phyloP scores from a whole-genome alignment of 2,113 vertebrate species.

The Scolopax mira region DNA sequence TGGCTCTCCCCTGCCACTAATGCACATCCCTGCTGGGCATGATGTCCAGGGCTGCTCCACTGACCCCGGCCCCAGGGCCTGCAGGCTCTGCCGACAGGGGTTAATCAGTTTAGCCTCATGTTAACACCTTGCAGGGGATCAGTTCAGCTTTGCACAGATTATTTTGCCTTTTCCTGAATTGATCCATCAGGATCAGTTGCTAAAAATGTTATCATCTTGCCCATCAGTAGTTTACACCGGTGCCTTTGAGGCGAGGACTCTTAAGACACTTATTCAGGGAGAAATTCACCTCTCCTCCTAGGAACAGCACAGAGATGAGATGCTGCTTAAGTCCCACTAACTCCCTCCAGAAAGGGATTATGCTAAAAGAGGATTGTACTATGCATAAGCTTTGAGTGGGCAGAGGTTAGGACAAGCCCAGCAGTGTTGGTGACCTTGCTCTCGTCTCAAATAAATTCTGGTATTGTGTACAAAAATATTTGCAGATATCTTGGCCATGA shows the following conservation, averaged over 20 bases:
- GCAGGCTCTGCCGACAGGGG: neutral
- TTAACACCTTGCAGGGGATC: slow-evolving; percentile 52
- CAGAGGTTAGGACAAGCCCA: slow-evolving; percentile 7
- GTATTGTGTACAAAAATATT: neutral
- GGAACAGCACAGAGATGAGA: slow-evolving; percentile 2
- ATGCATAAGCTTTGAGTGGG: slow-evolving; percentile 55
- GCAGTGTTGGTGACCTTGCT: slow-evolving; percentile 11
- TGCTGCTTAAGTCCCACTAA: slow-evolving; percentile 28
- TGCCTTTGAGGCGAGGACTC: slow-evolving; percentile 54
- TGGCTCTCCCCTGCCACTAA: neutral
- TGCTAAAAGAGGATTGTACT: slow-evolving; percentile 47
- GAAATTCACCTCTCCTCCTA: slow-evolving; percentile 57
- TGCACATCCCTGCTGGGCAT: neutral
- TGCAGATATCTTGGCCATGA: neutral
- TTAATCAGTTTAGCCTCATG: slow-evolving; percentile 39
- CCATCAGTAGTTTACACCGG: slow-evolving; percentile 35
- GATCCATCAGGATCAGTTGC: slow-evolving; percentile 59
- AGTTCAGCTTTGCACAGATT: slow-evolving; percentile 65
- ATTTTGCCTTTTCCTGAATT: slow-evolving; percentile 53
- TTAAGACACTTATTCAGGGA: slow-evolving; percentile 65
- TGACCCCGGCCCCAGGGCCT: neutral
- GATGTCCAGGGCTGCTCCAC: neutral
- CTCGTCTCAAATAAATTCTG: neutral
- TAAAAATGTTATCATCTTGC: slow-evolving; percentile 62
- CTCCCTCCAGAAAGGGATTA: slow-evolving; percentile 29